Percentiles rank a stretch among this genome's conserved stretches.
phyloP scores from a whole-genome alignment of 2,888 invertebrate genomes.

The Netelia virgata region DNA sequence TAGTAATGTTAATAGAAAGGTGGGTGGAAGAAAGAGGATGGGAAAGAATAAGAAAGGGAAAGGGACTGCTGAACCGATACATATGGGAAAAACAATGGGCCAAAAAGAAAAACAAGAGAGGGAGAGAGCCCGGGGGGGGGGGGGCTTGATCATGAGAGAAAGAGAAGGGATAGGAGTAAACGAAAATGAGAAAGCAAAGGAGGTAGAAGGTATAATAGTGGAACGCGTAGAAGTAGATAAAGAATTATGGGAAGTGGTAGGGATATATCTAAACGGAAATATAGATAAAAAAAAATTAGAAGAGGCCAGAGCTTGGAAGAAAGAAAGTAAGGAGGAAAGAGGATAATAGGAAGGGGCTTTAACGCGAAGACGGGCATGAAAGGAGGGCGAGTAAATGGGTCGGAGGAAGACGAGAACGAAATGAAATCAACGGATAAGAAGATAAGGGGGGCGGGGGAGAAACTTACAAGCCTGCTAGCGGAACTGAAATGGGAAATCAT shows the following conservation, averaged over 20 bases:
- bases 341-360: no score
- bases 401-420: conserved; percentile 2
- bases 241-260: conserved; percentile 25
- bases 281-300: conserved; percentile 43
- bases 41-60: conserved; percentile 11
- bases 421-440: conserved; percentile 59
- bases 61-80: conserved; percentile 38
- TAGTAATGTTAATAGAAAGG: conserved; percentile 43
- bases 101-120: conserved; percentile 15
- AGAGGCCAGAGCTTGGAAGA: neutral
- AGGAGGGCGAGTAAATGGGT: neutral
- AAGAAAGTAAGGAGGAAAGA: neutral
- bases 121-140: no score
- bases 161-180: conserved; percentile 18
- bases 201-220: conserved; percentile 17
- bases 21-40: conserved; percentile 56
- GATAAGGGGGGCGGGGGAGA: conserved; percentile 49
- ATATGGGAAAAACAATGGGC: conserved; percentile 25
- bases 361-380: no score
- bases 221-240: conserved; percentile 11
- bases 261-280: conserved; percentile 52
- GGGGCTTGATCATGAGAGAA: neutral
- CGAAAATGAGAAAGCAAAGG: no score
- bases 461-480: conserved; percentile 13
- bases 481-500: conserved; percentile 58